Base-by-base conservation (phyloP, 2,113 vertebrate species). In the Crocuta crocuta region DNA sequence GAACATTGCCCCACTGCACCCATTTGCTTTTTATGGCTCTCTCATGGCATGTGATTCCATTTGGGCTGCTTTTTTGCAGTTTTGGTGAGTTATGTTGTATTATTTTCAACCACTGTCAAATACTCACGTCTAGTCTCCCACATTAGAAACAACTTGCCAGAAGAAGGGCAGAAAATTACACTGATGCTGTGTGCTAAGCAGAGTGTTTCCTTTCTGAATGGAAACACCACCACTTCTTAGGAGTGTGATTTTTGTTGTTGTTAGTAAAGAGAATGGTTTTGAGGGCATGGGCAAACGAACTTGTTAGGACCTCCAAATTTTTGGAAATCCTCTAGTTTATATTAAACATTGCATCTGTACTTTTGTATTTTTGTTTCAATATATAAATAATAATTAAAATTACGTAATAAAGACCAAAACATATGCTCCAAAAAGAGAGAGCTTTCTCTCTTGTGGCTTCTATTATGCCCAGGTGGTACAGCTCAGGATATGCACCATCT, bases 341-440 rank as follows among this genome's bases (percentile, higher is more conserved):
- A 74, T 93, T 71, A 55, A 85, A 90, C 43, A 31, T 82, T 89
- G 7, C 39, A 31, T 55, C 74, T 39, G 83, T 61, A 43, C 26
- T 21, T 76, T 15, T 73, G 6, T 28, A 1, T 83, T 28, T 74
- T 80, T 92, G 66, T 39, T 83, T 93, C 48, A 39, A 83, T 61
- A 35, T 3, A 50, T 55, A 73, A 79, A 17, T 55, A 93, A n/a
- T 63, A 89, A 68, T 65, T 86, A 28, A 89, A 93, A 58, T 71
- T 50, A 63, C 58, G 89, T 95, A 58, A 80, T 16, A 23, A 4
- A 58, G 58, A 96, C 23, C 31, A 73, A 83, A 80, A 55, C 12
- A n/a, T 3, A 39, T 92, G 4, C 4, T 15, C 33, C 4, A 17
- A 50, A 28, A 43, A 82, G 19, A 70, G 10, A 35, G 12, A 65